Evolutionary conservation across 2,113 vertebrate genomes (phyloP).

Genomic region (Otis tarda): DNA sequence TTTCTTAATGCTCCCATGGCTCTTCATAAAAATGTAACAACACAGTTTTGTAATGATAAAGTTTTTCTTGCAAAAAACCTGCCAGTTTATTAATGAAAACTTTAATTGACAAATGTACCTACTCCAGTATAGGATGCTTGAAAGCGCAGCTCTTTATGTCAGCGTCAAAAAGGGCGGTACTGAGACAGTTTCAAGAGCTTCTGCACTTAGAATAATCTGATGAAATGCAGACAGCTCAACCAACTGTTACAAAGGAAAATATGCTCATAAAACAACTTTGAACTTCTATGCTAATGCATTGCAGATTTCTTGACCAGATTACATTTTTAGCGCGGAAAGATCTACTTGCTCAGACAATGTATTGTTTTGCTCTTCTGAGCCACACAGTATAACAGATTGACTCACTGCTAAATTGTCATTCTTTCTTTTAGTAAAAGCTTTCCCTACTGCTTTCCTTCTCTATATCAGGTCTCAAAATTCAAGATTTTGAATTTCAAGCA

Average conservation of each 20-base stretch:
- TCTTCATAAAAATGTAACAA: neutral
- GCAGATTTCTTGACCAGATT: neutral
- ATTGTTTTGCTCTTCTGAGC: neutral
- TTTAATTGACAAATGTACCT: neutral
- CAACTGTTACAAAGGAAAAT: neutral
- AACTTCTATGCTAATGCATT: neutral
- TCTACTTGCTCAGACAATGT: neutral
- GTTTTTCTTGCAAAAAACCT: neutral
- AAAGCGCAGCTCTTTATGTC: neutral
- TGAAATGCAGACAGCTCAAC: neutral
- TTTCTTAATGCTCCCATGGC: neutral
- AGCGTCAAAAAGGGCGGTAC: neutral
- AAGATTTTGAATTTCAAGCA: neutral
- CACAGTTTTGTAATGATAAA: neutral
- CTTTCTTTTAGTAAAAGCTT: neutral
- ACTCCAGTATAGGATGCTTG: neutral
- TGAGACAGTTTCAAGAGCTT: neutral
- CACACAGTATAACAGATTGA: neutral
- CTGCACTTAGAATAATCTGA: neutral
- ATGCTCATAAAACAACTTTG: neutral
- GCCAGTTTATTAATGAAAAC: neutral
- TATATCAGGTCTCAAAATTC: neutral
- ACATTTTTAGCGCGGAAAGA: neutral
- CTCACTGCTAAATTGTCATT: neutral
- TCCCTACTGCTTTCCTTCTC: neutral